These are phyloP conservation scores for Syritta pipiens DNA, from an alignment of 2,888 invertebrate species.

Conservation along the genomic window DNA sequence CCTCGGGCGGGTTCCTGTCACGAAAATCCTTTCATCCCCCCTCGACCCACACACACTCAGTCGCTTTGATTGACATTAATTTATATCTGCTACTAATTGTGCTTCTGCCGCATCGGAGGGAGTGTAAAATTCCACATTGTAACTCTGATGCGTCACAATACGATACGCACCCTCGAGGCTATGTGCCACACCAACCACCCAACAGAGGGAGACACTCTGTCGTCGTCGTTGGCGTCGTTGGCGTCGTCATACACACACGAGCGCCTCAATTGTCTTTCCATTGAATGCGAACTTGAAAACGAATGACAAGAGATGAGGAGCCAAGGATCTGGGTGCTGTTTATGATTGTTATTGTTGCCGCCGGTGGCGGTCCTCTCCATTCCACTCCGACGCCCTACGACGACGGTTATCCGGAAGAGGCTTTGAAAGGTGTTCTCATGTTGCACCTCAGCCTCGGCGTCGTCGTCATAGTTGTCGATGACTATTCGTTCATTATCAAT, in stretches of 20 bases:
- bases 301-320: conserved; percentile 22
- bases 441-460: conserved; percentile 45
- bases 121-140: conserved; percentile 61
- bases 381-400: background rate
- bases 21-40: conserved; percentile 23
- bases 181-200: conserved; percentile 11
- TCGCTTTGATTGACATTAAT: conserved; percentile 51
- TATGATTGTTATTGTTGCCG: conserved; percentile 54
- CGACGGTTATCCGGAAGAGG: conserved; percentile 48
- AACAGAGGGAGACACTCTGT: background rate
- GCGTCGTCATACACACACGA: too few relatives aligned
- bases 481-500: conserved; percentile 68
- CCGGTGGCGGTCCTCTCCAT: conserved; percentile 2
- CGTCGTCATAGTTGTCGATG: conserved; percentile 29
- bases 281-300: conserved; percentile 59
- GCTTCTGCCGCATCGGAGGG: conserved; percentile 48
- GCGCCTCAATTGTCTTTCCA: conserved; percentile 52
- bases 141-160: conserved; percentile 59
- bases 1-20: conserved; percentile 33
- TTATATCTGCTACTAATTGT: conserved; percentile 63
- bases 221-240: too few relatives aligned
- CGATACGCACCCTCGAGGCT: conserved; percentile 61
- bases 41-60: background rate
- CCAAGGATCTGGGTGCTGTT: conserved; percentile 35
- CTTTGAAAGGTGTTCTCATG: conserved; percentile 59